Evolutionary conservation across 2,797 vertebrate genomes (phyloP), one percentile per base, ranked within the genome.

Genomic region (Rhadinocentrus ornatus): DNA sequence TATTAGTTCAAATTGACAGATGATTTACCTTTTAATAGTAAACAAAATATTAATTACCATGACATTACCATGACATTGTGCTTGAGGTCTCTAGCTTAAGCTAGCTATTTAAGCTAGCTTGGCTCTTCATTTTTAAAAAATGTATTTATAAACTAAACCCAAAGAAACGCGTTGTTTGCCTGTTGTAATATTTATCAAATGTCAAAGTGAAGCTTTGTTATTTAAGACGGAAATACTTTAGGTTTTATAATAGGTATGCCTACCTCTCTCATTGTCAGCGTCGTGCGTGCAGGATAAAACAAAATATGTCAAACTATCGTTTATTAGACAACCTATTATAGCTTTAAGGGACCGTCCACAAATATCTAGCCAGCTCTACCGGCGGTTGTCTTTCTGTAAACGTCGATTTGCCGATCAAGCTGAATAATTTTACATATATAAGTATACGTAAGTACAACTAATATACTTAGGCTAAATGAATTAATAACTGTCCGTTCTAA

Each of bases 341-440:
- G 15, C 12, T 3, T 4, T n/a, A 6, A 88, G 78, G 69, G 66
- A 83, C 4, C 34, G 66, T 72, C 58, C 0, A 3, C 0, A 69
- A 83, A 34, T 58, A 6, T 5, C 1, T 29, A 5, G 20, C 24
- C 5, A 10, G 3, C 8, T 29, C 10, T 4, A 0, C 10, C 26
- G 4, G 4, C 0, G 27, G 0, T 62, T 29, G 0, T 15, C 11
- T 53, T 15, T 20, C 1, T 2, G 0, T 6, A 1, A 31, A 0
- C 13, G 2, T 12, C 39, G 2, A n/a, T 0, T 2, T 24, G 11
- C 7, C 8, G 0, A 0, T 20, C 1, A 2, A 20, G 46, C 0
- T 0, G 1, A 1, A 1, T 0, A 0, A 1, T 0, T 0, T 2
- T 13, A 0, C 3, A 15, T 10, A 10, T 0, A 22, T 6, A 52